Evolutionary conservation across 2,888 invertebrate genomes (phyloP).

Genomic region (Leucania comma): DNA sequence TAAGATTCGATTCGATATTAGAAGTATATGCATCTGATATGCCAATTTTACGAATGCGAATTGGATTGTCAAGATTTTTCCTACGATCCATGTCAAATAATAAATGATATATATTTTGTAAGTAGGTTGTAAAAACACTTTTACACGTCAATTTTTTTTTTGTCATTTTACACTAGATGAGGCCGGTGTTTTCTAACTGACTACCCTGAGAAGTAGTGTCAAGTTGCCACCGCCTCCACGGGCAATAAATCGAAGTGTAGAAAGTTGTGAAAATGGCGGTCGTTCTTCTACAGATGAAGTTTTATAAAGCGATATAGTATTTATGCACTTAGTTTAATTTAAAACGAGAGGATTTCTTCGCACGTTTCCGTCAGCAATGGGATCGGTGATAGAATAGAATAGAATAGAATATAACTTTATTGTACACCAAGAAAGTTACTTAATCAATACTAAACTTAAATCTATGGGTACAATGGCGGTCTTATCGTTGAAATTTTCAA

Average conservation of each 20-base stretch:
- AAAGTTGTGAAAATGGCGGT: slow-evolving; percentile 15
- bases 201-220: no score
- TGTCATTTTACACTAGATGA: no score
- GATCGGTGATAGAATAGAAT: slow-evolving; percentile 26
- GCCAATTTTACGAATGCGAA: slow-evolving; percentile 10
- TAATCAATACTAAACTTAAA: no score
- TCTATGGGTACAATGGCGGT: no score
- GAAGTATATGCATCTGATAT: slow-evolving; percentile 9
- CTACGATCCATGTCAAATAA: slow-evolving; percentile 8
- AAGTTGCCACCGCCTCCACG: no score
- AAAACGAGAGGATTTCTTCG: slow-evolving; percentile 43
- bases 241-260: slow-evolving; percentile 39
- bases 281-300: slow-evolving; percentile 9
- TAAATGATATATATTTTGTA: no score
- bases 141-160: no score
- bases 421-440: no score
- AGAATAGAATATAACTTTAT: no score
- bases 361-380: slow-evolving; percentile 22
- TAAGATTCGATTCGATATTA: slow-evolving; percentile 19
- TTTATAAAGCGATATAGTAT: slow-evolving; percentile 31
- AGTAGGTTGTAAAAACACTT: no score
- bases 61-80: slow-evolving; percentile 26
- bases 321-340: slow-evolving; percentile 42
- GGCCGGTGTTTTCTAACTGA: no score
- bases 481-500: slow-evolving; percentile 3